Conservation (phyloP, 2,888 invertebrate genomes). For the Frankliniella fusca region DNA sequence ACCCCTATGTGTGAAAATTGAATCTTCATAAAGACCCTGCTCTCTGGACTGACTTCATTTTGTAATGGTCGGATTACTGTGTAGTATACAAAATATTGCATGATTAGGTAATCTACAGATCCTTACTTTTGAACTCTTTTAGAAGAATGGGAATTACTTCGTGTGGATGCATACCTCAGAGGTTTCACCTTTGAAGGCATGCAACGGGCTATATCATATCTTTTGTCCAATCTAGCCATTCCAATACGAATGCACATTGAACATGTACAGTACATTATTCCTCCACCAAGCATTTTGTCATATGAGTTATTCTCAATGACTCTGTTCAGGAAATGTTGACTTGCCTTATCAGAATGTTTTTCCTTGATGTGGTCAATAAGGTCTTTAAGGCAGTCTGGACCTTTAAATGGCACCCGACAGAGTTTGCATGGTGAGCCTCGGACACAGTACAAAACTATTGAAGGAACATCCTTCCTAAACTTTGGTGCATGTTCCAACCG, state of each 20-base stretch:
- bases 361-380: not conserved
- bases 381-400: not conserved
- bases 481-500: not conserved
- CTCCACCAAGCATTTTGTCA: not conserved
- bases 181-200: not conserved
- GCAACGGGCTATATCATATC: not conserved
- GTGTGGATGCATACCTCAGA: too few species aligned
- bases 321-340: not conserved
- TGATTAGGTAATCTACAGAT: too few species aligned
- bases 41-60: too few species aligned
- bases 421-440: not conserved
- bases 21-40: too few species aligned
- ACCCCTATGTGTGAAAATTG: too few species aligned
- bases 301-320: not conserved
- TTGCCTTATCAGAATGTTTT: not conserved
- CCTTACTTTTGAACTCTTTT: too few species aligned
- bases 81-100: too few species aligned
- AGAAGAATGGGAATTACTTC: too few species aligned
- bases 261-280: not conserved
- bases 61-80: too few species aligned
- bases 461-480: not conserved
- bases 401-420: not conserved
- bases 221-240: not conserved
- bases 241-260: not conserved
- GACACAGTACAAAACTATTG: not conserved